Conservation (phyloP, 2,888 invertebrate species). For the Zeuzera pyrina region DNA sequence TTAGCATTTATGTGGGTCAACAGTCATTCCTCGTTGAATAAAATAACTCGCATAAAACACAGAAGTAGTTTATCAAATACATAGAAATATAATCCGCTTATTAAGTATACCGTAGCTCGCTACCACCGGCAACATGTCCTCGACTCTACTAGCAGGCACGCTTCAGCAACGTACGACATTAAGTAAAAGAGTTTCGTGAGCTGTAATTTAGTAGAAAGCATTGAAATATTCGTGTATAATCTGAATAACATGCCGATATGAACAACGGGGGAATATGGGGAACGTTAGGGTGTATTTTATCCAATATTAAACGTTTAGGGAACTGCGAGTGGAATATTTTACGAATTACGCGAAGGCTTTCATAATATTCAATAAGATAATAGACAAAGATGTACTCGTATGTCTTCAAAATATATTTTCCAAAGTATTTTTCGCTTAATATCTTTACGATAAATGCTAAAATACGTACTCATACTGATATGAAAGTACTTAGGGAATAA, state of each 20-base stretch:
- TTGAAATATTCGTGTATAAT: conserved; percentile 74
- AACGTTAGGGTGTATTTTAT: conserved; percentile 66
- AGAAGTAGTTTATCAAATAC: too few relatives aligned
- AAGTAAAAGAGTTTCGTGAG: conserved; percentile 66
- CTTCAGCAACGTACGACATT: conserved; percentile 44
- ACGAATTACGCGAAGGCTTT: conserved; percentile 57
- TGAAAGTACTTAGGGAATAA: too few relatives aligned
- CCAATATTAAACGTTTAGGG: conserved; percentile 70
- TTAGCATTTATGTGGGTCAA: too few relatives aligned
- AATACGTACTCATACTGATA: too few relatives aligned
- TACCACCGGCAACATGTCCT: conserved; percentile 24
- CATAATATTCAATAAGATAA: conserved; percentile 61
- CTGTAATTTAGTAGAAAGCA: conserved; percentile 73
- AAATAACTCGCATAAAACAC: too few relatives aligned
- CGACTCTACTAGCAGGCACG: conserved; percentile 23
- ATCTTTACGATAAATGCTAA: too few relatives aligned
- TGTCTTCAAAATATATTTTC: conserved; percentile 6
- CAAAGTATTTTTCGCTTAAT: conserved; percentile 5
- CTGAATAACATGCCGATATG: conserved; percentile 73
- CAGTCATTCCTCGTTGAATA: too few relatives aligned
- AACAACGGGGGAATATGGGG: conserved; percentile 67
- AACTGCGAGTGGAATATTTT: conserved; percentile 59
- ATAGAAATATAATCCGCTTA: too few relatives aligned
- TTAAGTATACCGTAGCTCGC: too few relatives aligned
- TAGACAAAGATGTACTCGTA: conserved; percentile 26